Evolutionary conservation across 2,797 vertebrate species (phyloP), one percentile per base, ranked within the genome.

Genomic region (Gymnodraco acuticeps): DNA sequence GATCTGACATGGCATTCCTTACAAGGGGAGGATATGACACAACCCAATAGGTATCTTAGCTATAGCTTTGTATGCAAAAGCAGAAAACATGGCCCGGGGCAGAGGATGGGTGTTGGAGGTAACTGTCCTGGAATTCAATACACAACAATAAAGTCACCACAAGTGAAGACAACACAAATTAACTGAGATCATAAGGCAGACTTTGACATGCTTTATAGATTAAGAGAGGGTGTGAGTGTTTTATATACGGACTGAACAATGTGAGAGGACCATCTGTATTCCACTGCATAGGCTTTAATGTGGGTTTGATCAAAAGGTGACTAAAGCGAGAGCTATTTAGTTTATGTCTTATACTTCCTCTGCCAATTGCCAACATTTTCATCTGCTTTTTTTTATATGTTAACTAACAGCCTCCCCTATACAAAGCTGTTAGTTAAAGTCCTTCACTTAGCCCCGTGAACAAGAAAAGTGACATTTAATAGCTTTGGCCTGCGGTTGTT

Each of bases 41-140:
- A 84, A 73, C 19, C 54, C 23, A 31, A 50, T 70, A 89, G 78
- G 72, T 75, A 87, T 89, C 75, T 83, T 23, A 67, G 76, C 68
- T 78, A 51, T 67, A 65, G 62, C 50, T 83, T 70, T 80, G 80
- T 64, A 61, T 54, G 78, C 72, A 84, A 81, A 9, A 83, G 56
- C 76, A 87, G 82, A 87, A 89, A 86, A 86, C 73, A 70, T 82
- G 51, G 81, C 91, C 90, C 0, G 17, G 52, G 90, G 90, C 88
- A 75, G 81, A 91, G 81, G 88, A 76, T 89, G 91, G 89, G 89
- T 90, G 82, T 89, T 80, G 73, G 66, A 83, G 73, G 47, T 41
- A 51, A 66, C 67, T 59, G 63, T 80, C 64, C 50, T 84, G 88
- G 81, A 91, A 92, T 91, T 87, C 72, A 78, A 81, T 73, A 78